Percentiles rank a stretch among this genome's conserved stretches.
phyloP scores from a whole-genome alignment of 1,140 invertebrate species.

The Hesperophylax magnus region DNA sequence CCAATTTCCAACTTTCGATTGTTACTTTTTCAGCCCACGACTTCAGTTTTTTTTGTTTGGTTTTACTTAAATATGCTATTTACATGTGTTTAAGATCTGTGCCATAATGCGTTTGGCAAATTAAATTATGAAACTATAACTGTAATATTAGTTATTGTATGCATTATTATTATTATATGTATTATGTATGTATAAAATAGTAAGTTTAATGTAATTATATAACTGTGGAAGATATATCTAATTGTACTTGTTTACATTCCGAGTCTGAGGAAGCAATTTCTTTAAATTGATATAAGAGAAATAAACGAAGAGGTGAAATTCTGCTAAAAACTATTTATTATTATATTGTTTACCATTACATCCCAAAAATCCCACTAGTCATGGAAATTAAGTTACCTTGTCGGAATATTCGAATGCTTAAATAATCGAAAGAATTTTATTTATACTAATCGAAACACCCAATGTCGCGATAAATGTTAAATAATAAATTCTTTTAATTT shows the following conservation, averaged over 20 bases:
- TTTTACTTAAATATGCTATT: constrained; percentile 22
- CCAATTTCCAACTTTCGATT: not conserved
- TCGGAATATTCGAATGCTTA: too few species aligned
- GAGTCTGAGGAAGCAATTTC: constrained; percentile 51
- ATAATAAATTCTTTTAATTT: too few species aligned
- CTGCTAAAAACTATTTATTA: constrained; percentile 38
- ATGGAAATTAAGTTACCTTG: too few species aligned
- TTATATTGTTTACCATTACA: not conserved
- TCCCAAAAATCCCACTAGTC: too few species aligned
- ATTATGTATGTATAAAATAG: constrained; percentile 53
- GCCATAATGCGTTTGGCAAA: constrained; percentile 56
- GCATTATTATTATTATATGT: constrained; percentile 46
- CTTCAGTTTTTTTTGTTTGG: constrained; percentile 7
- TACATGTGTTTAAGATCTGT: constrained; percentile 53
- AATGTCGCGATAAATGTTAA: too few species aligned
- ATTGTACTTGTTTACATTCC: constrained; percentile 57
- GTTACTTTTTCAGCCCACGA: not conserved
- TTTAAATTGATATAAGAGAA: constrained; percentile 50
- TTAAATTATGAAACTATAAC: constrained; percentile 51
- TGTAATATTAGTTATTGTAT: constrained; percentile 54
- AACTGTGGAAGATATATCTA: constrained; percentile 43
- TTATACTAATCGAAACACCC: too few species aligned
- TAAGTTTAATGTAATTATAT: constrained; percentile 54
- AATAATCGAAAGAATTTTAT: too few species aligned
- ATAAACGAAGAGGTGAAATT: constrained; percentile 52